Evolutionary conservation across 2,797 vertebrate genomes (phyloP), one percentile per base, ranked within the genome.

Genomic region (Enteromius treurensis): DNA sequence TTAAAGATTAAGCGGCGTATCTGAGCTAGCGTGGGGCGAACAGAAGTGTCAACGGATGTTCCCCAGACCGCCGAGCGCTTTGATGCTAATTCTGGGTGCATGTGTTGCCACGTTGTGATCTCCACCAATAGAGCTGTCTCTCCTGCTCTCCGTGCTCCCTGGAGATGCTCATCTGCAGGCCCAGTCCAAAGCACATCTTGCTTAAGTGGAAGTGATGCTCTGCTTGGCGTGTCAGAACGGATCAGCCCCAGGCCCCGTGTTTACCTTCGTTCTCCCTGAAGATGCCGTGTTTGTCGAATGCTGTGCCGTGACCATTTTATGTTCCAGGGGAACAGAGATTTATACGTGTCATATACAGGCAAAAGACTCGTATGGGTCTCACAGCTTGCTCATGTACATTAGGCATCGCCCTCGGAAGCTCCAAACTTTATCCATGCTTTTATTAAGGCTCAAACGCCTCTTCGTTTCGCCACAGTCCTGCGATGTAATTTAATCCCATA

Each of bases 401-500:
- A 89, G 67, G 68, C 45, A 34, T 69, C 40, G 10, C 69, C 37
- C 68, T 47, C 60, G 47, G 26, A 53, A 79, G 67, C 73, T 70
- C 58, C 62, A 62, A 62, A 79, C 75, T 75, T 73, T 26, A 26
- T 82, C 69, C 69, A 9, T 60, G 55, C 74, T 81, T 87, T 85
- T 79, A 82, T 87, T 87, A 88, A 79, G 85, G 76, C 79, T 69
- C 55, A 73, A 79, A 70, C 55, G 62, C 80, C 55, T 83, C 51
- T 67, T 67, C 40, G 47, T 87, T 86, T 83, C 79, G 58, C 65
- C 79, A 34, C 78, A 74, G 68, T 71, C 37, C 55, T 58, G 65
- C 62, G 69, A 71, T 83, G 87, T 87, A 85, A 90, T 86, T 84
- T 86, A 90, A 88, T 83, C 85, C 58, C 71, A 26, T 84, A 85